Conservation (phyloP, 2,113 vertebrate species). For the Phaetusa simplex region DNA sequence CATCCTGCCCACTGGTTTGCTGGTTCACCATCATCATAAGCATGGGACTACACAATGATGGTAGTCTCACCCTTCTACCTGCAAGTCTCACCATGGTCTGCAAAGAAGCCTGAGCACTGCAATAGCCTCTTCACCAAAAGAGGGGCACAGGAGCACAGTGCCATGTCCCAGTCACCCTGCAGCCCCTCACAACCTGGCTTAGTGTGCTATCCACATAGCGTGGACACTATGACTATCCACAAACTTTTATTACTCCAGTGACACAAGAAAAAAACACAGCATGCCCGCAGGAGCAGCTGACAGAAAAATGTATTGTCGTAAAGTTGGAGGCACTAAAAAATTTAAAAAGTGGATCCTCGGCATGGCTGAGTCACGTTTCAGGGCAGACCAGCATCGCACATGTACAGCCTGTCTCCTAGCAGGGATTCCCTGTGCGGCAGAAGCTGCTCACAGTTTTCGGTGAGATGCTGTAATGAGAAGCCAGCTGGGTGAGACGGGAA, state of each 20-base stretch:
- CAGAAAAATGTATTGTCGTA: not conserved
- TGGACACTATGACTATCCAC: not conserved
- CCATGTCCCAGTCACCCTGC: not conserved
- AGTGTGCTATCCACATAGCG: accelerated
- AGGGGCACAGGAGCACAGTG: not conserved
- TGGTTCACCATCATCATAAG: not conserved
- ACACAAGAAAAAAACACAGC: not conserved
- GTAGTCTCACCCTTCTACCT: not conserved
- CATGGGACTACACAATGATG: not conserved
- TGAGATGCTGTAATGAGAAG: not conserved
- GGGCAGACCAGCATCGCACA: not conserved
- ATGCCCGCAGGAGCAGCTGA: not conserved
- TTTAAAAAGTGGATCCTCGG: not conserved
- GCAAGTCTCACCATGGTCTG: not conserved
- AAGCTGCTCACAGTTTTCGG: not conserved
- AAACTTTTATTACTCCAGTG: not conserved
- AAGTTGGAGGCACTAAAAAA: not conserved
- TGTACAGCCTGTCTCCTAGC: not conserved
- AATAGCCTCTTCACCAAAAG: not conserved
- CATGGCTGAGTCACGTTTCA: not conserved
- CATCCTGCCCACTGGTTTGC: not conserved
- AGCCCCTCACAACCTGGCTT: not conserved
- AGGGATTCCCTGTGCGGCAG: not conserved
- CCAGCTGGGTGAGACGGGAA: not conserved
- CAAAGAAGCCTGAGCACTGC: not conserved